Base-by-base conservation (phyloP, 2,888 invertebrate genomes). In the Salticus scenicus region DNA sequence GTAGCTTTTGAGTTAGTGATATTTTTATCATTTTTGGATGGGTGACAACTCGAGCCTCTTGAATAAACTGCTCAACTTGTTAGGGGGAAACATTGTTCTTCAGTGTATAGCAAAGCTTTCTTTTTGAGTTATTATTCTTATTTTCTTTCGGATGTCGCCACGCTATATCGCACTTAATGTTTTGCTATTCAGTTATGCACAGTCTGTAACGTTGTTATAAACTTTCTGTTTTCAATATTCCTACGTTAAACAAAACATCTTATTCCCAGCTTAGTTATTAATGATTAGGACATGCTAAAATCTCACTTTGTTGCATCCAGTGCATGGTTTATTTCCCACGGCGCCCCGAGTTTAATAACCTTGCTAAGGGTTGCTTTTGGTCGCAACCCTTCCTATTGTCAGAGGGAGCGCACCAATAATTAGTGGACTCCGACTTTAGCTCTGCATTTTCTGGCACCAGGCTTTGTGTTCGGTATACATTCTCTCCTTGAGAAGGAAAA, bases 341-440 rank as follows among this genome's bases (percentile, higher is more conserved):
- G n/a, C 28, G 70, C 28, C 14, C 17, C 37, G 42, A 42, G 70
- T 70, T 41, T 70, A 70, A 42, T 41, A 70, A 70, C 51, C 72
- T 72, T 72, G 31, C 37, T 27, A 28, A 63, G 51, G 31, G 73
- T 24, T 73, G 57, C 63, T 30, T 14, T 57, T 73, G 51, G 76
- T 66, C 72, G 71, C 67, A 42, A 47, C 76, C 66, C 83, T 63
- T 83, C 37, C 76, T 67, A 83, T 78, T 84, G 84, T 84, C 84
- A 78, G 73, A 37, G 73, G 79, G 24, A 30, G 51, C 57, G 57
- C 72, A 51, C 84, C 78, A 85, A 85, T 85, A 85, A 85, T 85
- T 85, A 85, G 84, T 85, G 78, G 84, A 85, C 78, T 85, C 84
- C 84, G 42, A 79, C 84, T 85, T 85, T 85, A 85, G 78, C 84